Base-by-base conservation (phyloP, 2,797 vertebrate species). In the Leptatherina wallacei region DNA sequence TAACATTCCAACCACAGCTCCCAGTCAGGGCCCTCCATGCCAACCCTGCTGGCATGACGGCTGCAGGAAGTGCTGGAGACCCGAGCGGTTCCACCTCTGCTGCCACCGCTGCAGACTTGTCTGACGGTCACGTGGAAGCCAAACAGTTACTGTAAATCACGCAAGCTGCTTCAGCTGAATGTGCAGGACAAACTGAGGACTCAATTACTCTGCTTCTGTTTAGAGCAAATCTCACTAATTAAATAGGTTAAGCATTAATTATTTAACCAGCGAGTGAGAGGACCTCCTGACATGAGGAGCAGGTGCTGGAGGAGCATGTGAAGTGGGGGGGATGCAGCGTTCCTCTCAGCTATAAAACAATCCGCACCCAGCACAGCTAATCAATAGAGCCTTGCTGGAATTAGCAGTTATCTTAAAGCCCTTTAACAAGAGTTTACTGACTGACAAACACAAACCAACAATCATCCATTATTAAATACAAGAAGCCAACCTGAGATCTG, bases 201-300 rank as follows among this genome's bases (percentile, higher is more conserved):
- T 92, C 87, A 86, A 93, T 93, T 90, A 91, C 85, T 91, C 81
- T 82, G 84, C 81, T 75, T 85, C 81, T 84, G 86, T 92, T 91
- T 80, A 71, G 82, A 90, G 91, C 81, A 92, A 93, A 94, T 90
- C 91, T 90, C 80, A 87, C 92, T 94, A 94, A 95, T 95, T 93
- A 94, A 95, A 94, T 92, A 92, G 81, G 81, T 87, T 85, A 85
- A 83, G 74, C 90, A 94, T 95, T 91, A 94, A 94, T 94, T 93
- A 94, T 93, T 93, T 81, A 93, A 81, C 76, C 77, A 82, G 24
- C 62, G 47, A 60, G 58, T 38, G 35, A 78, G 75, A 78, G 83
- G 83, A 82, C 84, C 82, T 85, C 84, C 74, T 57, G 75, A 78
- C 3, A 60, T 71, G 61, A 42, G 22, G 65, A 60, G 67, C 42